phyloP scores from a whole-genome alignment of 2,113 vertebrate genomes.

The Heteronetta atricapilla region DNA sequence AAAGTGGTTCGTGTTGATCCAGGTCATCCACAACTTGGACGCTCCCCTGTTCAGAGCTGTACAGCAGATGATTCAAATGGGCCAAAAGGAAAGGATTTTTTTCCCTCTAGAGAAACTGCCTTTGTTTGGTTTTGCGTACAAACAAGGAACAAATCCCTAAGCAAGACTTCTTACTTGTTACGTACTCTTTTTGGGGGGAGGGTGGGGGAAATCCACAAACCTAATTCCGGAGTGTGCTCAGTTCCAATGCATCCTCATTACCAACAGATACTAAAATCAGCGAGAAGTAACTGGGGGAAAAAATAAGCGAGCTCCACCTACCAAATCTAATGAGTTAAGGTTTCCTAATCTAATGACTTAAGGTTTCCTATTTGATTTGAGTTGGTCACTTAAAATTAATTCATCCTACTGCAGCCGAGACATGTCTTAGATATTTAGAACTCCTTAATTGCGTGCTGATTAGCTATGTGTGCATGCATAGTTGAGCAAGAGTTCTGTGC shows the following conservation, averaged over 20 bases:
- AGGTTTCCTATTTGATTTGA: not conserved
- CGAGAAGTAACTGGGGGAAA: not conserved
- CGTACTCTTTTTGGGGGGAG: not conserved
- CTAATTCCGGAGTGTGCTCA: not conserved
- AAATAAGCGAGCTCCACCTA: not conserved
- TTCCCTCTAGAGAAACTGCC: accelerated
- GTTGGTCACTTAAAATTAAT: not conserved
- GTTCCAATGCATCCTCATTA: not conserved
- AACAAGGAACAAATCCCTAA: too few species aligned
- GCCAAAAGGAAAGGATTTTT: accelerated
- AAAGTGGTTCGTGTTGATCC: accelerated
- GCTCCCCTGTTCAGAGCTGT: not conserved
- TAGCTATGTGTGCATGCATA: not conserved
- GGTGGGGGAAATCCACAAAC: not conserved
- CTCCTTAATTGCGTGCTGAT: not conserved
- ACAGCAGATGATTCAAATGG: not conserved
- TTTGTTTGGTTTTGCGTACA: not conserved
- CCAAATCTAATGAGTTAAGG: not conserved
- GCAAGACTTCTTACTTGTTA: not conserved
- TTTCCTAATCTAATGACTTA: not conserved
- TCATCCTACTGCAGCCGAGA: not conserved
- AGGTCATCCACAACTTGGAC: accelerated
- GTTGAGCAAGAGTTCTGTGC: not conserved
- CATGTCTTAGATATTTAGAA: not conserved
- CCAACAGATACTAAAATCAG: not conserved